phyloP scores from a whole-genome alignment of 2,888 invertebrate genomes.

The Philaethria dido region DNA sequence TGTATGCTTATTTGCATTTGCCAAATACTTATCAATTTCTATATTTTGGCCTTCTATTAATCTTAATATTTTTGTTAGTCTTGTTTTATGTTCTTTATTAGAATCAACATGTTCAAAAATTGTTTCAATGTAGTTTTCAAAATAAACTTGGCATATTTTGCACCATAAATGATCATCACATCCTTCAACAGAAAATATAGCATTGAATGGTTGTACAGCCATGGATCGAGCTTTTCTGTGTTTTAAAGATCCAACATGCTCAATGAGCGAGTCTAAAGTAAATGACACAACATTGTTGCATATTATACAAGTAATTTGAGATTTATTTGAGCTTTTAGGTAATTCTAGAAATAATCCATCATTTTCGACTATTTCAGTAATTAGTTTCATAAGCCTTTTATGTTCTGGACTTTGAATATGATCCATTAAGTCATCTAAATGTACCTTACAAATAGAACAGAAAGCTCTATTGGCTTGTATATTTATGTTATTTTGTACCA shows the following conservation, averaged over 20 bases:
- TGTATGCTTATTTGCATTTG: constrained; percentile 55
- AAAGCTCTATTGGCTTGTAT: constrained; percentile 31
- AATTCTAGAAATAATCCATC: constrained; percentile 56
- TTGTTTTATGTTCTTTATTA: constrained; percentile 50
- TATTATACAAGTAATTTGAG: constrained; percentile 49
- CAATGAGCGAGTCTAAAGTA: constrained; percentile 43
- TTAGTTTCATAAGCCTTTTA: constrained; percentile 39
- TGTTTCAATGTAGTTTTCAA: constrained; percentile 59
- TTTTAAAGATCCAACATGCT: constrained; percentile 49
- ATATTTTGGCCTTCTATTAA: constrained; percentile 58
- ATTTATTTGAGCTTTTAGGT: constrained; percentile 45
- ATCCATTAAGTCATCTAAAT: constrained; percentile 34
- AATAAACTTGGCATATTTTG: constrained; percentile 59
- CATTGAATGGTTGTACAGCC: constrained; percentile 59
- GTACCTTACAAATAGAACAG: constrained; percentile 52
- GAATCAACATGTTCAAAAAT: constrained; percentile 59
- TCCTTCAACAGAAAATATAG: constrained; percentile 59
- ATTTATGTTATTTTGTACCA: constrained; percentile 53
- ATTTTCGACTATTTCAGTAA: constrained; percentile 48
- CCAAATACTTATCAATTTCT: constrained; percentile 56
- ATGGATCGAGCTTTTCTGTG: constrained; percentile 56
- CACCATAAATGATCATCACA: constrained; percentile 57
- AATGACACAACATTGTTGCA: constrained; percentile 52
- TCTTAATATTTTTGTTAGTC: constrained; percentile 50
- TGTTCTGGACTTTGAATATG: constrained; percentile 52